phyloP scores from a whole-genome alignment of 2,888 invertebrate genomes.

The Scelioninae gen. 1 region DNA sequence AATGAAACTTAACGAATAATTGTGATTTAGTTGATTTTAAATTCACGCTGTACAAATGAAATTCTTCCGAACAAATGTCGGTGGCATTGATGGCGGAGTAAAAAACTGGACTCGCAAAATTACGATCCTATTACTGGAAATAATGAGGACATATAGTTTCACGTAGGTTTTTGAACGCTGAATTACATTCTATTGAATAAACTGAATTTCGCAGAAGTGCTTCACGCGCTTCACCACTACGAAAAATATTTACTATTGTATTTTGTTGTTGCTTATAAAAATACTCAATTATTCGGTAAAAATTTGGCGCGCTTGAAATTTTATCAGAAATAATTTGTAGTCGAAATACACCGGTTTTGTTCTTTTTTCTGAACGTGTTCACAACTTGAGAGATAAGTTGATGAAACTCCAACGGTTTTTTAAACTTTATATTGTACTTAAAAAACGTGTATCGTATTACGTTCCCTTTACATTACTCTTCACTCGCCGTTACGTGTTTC shows the following conservation, averaged over 20 bases:
- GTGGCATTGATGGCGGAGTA: too few species aligned
- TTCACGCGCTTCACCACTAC: background rate
- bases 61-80: too few species aligned
- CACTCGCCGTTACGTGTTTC: slow-evolving; percentile 36
- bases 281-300: slow-evolving; percentile 1
- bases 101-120: slow-evolving; percentile 37
- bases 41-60: slow-evolving; percentile 3
- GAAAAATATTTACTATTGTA: slow-evolving; percentile 42
- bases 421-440: slow-evolving; percentile 25
- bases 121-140: slow-evolving; percentile 55
- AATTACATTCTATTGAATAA: slow-evolving; percentile 37
- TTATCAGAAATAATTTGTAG: background rate
- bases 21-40: background rate
- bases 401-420: slow-evolving; percentile 36
- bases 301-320: background rate
- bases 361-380: background rate
- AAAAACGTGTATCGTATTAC: slow-evolving; percentile 28
- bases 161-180: slow-evolving; percentile 35
- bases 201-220: slow-evolving; percentile 19
- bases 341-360: background rate
- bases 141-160: slow-evolving; percentile 43
- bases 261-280: background rate
- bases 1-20: slow-evolving; percentile 28
- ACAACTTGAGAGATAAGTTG: slow-evolving; percentile 10
- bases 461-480: slow-evolving; percentile 22